Conservation (phyloP, 2,113 vertebrate genomes). For the Lagenorhynchus albirostris region DNA sequence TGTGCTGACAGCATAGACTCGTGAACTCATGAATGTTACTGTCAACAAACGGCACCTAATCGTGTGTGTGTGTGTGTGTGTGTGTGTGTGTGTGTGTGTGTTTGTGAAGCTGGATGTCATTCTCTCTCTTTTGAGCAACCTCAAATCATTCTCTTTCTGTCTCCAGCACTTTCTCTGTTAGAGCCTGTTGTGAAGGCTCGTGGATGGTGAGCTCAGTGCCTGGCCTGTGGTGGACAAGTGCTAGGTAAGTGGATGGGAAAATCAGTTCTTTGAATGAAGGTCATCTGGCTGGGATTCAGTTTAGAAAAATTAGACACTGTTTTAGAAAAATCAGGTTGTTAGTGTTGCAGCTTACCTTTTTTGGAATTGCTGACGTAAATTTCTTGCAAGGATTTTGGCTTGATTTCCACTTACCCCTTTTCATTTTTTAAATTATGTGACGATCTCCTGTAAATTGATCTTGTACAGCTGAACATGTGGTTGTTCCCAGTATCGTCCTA, state of each 20-base stretch:
- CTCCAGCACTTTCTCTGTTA: background rate
- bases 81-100: background rate
- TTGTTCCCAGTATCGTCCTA: background rate
- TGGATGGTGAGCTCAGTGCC: background rate
- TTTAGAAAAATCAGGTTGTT: background rate
- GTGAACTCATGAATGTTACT: background rate
- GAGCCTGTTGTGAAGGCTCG: background rate
- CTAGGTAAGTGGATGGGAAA: background rate
- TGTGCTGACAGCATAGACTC: background rate
- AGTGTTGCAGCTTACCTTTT: background rate
- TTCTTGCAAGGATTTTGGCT: background rate
- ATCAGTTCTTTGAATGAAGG: background rate
- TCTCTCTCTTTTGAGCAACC: background rate
- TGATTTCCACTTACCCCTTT: background rate
- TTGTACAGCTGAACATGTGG: background rate
- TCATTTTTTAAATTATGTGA: background rate
- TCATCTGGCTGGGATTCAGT: background rate
- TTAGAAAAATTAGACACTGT: background rate
- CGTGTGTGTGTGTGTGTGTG: background rate
- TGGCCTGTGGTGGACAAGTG: background rate
- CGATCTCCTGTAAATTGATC: background rate
- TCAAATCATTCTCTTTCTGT: background rate
- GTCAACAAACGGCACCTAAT: background rate
- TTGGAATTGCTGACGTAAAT: background rate
- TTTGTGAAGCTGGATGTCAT: background rate